Evolutionary conservation across 2,797 vertebrate genomes (phyloP), one percentile per base, ranked within the genome.

Genomic region (Sebastes vulpes): DNA sequence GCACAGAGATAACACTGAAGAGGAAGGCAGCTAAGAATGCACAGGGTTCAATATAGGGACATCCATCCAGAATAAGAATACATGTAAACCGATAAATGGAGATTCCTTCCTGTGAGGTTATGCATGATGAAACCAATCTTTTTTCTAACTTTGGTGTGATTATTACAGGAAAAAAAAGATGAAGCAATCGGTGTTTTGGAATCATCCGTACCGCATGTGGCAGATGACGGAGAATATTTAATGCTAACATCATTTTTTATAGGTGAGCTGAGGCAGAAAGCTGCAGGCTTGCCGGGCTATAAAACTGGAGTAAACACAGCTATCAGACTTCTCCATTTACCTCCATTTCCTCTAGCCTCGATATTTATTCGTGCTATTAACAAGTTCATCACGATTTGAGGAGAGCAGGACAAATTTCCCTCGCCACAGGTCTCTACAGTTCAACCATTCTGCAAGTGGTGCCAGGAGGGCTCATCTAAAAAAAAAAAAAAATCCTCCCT

Each of bases 231-330:
- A 48, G 23, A 50, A 64, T 56, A 46, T 57, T 65, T 66, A 76
- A 65, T 48, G 20, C 54, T 46, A 69, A 70, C 6, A 71, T 28
- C 5, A 28, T 28, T 12, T 64, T 85, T 76, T 72, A 53, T 25
- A 60, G 8, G 23, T 2, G 5, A 75, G 66, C 54, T 46, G 63
- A 75, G 70, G 65, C 29, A 38, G 54, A 78, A 48, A 28, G 63
- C 65, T 67, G 70, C 52, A 79, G 59, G 69, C 69, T 69, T 35
- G 46, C 75, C 25, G 20, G 9, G 75, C 71, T 65, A 76, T 79
- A 79, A 85, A 89, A 83, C 42, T 20, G 35, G 82, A 83, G 84
- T 83, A 84, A 89, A 93, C 71, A 90, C 73, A 77, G 63, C 82
- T 77, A 75, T 77, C 65, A 81, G 63, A 60, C 71, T 31, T 70